Percentiles rank a stretch among this genome's conserved stretches.
phyloP scores from a whole-genome alignment of 2,888 invertebrate species.

The Eupithecia tripunctaria region DNA sequence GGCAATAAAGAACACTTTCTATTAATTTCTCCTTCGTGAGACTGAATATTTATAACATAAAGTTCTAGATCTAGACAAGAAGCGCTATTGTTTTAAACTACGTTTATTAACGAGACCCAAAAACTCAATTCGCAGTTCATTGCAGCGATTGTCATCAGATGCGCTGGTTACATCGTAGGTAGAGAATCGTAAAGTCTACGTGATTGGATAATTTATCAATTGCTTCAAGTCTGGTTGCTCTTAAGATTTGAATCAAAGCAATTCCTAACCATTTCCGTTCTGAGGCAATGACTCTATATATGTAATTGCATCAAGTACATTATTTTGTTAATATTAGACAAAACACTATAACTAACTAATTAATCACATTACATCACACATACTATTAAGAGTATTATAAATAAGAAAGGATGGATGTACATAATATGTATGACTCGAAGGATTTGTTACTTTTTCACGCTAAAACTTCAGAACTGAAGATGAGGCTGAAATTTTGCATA shows the following conservation, averaged over 20 bases:
- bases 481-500: neutral
- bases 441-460: neutral
- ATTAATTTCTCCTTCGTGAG: constrained; percentile 29
- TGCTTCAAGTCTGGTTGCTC: neutral
- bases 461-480: neutral
- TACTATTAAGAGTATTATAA: neutral
- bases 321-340: neutral
- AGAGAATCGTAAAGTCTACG: neutral
- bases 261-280: neutral
- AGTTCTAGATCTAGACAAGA: constrained; percentile 4
- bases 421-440: too few relatives aligned
- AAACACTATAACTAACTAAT: too few relatives aligned
- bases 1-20: constrained; percentile 25
- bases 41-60: neutral
- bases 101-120: neutral
- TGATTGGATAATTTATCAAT: constrained; percentile 3
- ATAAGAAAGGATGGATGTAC: neutral
- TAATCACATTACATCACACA: neutral
- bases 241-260: neutral
- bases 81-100: neutral
- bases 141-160: neutral
- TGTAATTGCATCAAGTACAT: neutral
- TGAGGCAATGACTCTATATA: neutral
- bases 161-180: neutral
- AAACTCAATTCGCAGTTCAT: neutral